Conservation (phyloP, 2,113 vertebrate species). For the Siniperca knerii region DNA sequence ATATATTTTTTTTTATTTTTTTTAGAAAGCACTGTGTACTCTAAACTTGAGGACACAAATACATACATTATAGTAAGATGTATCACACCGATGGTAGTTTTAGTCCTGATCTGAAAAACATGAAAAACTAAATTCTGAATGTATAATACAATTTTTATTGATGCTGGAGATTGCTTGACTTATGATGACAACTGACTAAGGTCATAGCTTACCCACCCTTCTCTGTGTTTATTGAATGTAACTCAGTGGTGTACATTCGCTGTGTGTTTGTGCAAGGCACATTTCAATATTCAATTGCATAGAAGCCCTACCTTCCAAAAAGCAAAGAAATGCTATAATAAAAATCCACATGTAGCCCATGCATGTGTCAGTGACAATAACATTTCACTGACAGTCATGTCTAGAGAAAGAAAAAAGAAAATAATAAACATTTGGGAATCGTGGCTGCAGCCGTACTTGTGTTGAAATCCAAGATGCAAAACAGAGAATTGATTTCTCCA, state of each 20-base stretch:
- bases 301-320: background rate
- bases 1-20: too few relatives aligned
- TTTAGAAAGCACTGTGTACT: background rate
- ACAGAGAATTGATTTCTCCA: constrained; percentile 30
- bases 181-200: constrained; percentile 47
- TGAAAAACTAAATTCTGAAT: constrained; percentile 36
- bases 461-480: constrained; percentile 38
- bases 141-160: constrained; percentile 41
- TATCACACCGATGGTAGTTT: background rate
- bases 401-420: background rate
- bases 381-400: background rate
- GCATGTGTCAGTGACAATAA: constrained; percentile 12
- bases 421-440: constrained; percentile 23
- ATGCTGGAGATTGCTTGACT: constrained; percentile 48
- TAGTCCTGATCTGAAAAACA: constrained; percentile 26
- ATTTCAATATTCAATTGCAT: constrained; percentile 8
- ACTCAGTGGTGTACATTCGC: constrained; percentile 24
- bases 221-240: constrained; percentile 38
- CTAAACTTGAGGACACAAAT: constrained; percentile 13
- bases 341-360: constrained; percentile 3
- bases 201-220: constrained; percentile 35
- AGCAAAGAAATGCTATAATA: background rate
- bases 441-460: background rate
- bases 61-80: constrained; percentile 9
- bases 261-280: constrained; percentile 19